These are phyloP conservation scores for Macrobrachium nipponense DNA, from an alignment of 1,140 invertebrate species.

Conservation along the genomic window DNA sequence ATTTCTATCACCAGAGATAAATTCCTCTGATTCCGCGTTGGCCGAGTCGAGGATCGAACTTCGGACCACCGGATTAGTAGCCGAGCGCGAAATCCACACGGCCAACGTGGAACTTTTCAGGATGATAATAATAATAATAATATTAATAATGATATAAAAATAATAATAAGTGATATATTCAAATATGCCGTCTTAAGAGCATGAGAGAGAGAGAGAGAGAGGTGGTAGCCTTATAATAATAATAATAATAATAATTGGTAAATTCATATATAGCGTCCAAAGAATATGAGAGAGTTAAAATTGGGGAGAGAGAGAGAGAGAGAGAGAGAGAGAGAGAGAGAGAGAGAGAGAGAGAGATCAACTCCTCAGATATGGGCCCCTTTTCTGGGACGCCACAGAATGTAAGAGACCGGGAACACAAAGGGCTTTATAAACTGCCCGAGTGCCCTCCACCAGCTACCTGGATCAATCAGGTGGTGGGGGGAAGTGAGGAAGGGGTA, in stretches of 20 bases:
- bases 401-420: not conserved
- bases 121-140: conserved; percentile 17
- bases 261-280: no score
- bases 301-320: not conserved
- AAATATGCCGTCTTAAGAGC: no score
- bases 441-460: not conserved
- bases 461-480: not conserved
- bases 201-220: no score
- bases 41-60: no score
- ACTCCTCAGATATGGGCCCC: not conserved
- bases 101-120: not conserved
- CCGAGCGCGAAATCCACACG: no score
- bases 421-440: not conserved
- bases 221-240: no score
- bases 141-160: no score
- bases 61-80: no score
- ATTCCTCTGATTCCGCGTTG: no score
- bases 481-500: no score
- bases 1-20: no score
- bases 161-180: no score
- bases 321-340: conserved; percentile 3
- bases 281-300: not conserved
- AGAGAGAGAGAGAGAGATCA: conserved; percentile 1
- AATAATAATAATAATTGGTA: conserved; percentile 16
- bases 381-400: not conserved